Percentiles rank a stretch among this genome's conserved stretches.
Evolutionary conservation across 2,113 vertebrate genomes (phyloP).

Genomic region (Entelurus aequoreus): DNA sequence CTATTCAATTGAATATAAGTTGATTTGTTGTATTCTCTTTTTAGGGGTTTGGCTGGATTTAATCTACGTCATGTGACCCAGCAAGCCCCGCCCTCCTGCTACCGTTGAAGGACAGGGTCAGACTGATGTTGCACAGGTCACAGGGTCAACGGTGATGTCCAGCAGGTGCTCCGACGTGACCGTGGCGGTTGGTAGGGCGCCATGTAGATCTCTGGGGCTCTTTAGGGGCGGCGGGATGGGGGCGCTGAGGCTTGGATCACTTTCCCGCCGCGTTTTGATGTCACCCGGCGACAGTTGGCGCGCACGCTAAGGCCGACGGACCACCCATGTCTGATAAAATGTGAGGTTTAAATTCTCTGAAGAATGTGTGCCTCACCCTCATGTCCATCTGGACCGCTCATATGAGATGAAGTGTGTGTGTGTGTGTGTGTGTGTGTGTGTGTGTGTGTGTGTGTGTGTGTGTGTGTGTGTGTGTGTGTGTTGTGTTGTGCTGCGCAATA

Average conservation of each 20-base stretch:
- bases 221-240: constrained; percentile 30
- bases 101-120: constrained; percentile 14
- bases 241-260: constrained; percentile 40
- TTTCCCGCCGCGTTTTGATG: constrained; percentile 59
- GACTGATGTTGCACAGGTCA: constrained; percentile 19
- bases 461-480: no score
- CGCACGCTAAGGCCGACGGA: constrained; percentile 36
- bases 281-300: constrained; percentile 61
- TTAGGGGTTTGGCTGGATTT: no score
- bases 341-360: constrained; percentile 55
- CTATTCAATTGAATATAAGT: no score
- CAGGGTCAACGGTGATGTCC: constrained; percentile 3
- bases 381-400: constrained; percentile 68
- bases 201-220: constrained; percentile 37
- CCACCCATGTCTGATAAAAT: constrained; percentile 63
- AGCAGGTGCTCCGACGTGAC: constrained; percentile 41
- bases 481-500: no score
- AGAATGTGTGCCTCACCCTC: constrained; percentile 43
- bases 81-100: constrained; percentile 4
- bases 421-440: not conserved
- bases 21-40: no score
- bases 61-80: no score
- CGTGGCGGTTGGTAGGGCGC: constrained; percentile 25
- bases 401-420: not conserved
- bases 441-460: no score